These are phyloP conservation scores for Sicus ferrugineus DNA, from an alignment of 2,888 invertebrate genomes.

Conservation along the genomic window DNA sequence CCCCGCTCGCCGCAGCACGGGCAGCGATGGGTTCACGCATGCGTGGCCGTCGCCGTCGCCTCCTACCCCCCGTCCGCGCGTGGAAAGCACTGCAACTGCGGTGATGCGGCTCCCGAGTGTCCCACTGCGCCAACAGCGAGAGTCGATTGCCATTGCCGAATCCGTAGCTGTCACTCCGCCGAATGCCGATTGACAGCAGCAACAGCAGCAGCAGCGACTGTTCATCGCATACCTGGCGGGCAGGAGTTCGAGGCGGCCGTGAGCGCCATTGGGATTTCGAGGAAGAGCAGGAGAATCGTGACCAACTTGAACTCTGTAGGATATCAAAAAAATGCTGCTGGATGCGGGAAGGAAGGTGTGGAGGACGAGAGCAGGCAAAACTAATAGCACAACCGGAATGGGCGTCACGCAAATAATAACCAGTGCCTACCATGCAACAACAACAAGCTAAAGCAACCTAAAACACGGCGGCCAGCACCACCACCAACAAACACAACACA, in stretches of 20 bases:
- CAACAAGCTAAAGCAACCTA: constrained; percentile 39
- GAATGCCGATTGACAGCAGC: constrained; percentile 54
- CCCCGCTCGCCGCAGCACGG: background rate
- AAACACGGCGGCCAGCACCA: background rate
- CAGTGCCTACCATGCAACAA: constrained; percentile 31
- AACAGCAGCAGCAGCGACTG: constrained; percentile 9
- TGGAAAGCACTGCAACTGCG: background rate
- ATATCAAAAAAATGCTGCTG: constrained; percentile 35
- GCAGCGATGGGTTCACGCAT: background rate
- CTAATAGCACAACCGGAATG: constrained; percentile 21
- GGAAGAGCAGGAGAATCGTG: constrained; percentile 48
- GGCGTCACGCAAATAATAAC: constrained; percentile 43
- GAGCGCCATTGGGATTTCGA: constrained; percentile 30
- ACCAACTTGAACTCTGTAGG: constrained; percentile 44
- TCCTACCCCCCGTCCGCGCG: background rate
- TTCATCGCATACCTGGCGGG: constrained; percentile 13
- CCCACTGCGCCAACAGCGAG: constrained; percentile 15
- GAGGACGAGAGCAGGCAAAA: background rate
- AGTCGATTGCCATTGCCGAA: constrained; percentile 35
- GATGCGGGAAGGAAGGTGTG: background rate
- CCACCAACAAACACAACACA: constrained; percentile 37
- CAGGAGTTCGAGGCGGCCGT: constrained; percentile 40
- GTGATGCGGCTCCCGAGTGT: constrained; percentile 17
- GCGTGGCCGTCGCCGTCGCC: background rate
- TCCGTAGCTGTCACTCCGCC: constrained; percentile 50